Evolutionary conservation across 2,113 vertebrate species (phyloP).

Genomic region (Gallinago paraguaiae): DNA sequence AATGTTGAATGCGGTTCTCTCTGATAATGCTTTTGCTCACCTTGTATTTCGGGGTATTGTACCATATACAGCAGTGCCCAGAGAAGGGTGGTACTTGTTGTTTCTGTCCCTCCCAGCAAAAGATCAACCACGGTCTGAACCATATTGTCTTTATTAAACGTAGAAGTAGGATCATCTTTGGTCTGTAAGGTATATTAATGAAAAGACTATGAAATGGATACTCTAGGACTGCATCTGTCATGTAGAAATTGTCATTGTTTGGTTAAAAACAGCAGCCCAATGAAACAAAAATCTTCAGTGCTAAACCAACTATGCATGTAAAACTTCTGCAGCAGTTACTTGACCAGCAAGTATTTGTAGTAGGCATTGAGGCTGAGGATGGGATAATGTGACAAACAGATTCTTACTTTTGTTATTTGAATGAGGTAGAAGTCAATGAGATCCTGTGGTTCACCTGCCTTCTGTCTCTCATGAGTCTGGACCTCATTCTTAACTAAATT

Average conservation of each 20-base stretch:
- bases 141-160: conserved; percentile 75
- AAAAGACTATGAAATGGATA: neutral
- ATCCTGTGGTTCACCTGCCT: neutral
- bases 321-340: neutral
- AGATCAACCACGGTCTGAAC: conserved; percentile 70
- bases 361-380: neutral
- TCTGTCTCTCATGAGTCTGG: conserved; percentile 3
- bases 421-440: conserved; percentile 68
- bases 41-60: conserved; percentile 71
- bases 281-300: neutral
- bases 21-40: conserved; percentile 19
- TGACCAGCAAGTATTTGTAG: neutral
- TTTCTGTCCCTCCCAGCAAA: conserved; percentile 78
- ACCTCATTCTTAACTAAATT: conserved; percentile 36
- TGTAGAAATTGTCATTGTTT: neutral
- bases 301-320: neutral
- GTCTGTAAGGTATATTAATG: conserved; percentile 46
- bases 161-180: conserved; percentile 42
- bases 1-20: neutral
- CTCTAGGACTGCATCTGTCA: neutral
- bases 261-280: neutral
- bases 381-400: neutral
- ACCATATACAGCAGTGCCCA: conserved; percentile 78
- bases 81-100: conserved; percentile 70
- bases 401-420: conserved; percentile 66